A percentile compares a stretch with the other conserved stretches of the same genome.
Conservation (phyloP, 2,797 vertebrate genomes). For the Acanthurus leucopareius region DNA sequence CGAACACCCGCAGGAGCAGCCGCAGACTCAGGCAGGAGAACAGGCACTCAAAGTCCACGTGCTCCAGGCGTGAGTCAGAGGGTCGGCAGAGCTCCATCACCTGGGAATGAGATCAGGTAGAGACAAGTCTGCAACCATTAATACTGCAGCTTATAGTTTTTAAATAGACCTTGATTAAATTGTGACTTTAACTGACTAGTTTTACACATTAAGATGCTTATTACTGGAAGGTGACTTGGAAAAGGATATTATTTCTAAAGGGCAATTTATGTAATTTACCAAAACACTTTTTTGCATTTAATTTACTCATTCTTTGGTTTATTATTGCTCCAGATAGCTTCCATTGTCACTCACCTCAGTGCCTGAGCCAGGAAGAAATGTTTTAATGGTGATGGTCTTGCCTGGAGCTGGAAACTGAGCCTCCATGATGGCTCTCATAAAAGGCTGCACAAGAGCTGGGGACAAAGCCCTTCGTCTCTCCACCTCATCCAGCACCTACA, state of each 20-base stretch:
- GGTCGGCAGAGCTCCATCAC: conserved; percentile 95
- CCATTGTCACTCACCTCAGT: conserved; percentile 88
- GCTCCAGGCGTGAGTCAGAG: conserved; percentile 94
- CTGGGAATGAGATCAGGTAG: conserved; percentile 67
- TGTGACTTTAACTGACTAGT: not conserved
- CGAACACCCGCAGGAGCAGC: conserved; percentile 93
- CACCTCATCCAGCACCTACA: conserved; percentile 96
- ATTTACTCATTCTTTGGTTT: too few species aligned
- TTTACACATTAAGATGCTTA: not conserved
- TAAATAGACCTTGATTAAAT: not conserved
- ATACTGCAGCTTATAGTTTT: not conserved
- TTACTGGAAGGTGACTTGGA: not conserved
- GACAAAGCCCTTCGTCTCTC: conserved; percentile 96
- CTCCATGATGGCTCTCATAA: conserved; percentile 99
- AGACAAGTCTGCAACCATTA: too few species aligned
- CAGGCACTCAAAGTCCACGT: conserved; percentile 96
- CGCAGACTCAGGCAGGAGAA: conserved; percentile 94
- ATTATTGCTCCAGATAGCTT: not conserved
- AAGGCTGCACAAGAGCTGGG: conserved; percentile 96
- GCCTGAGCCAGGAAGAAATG: conserved; percentile 96
- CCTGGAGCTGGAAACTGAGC: conserved; percentile 98
- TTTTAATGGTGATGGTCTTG: conserved; percentile 93
- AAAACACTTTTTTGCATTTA: too few species aligned
- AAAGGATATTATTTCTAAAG: too few species aligned
- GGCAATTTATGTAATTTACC: too few species aligned